phyloP scores from a whole-genome alignment of 2,888 invertebrate genomes.

The Autographa gamma region DNA sequence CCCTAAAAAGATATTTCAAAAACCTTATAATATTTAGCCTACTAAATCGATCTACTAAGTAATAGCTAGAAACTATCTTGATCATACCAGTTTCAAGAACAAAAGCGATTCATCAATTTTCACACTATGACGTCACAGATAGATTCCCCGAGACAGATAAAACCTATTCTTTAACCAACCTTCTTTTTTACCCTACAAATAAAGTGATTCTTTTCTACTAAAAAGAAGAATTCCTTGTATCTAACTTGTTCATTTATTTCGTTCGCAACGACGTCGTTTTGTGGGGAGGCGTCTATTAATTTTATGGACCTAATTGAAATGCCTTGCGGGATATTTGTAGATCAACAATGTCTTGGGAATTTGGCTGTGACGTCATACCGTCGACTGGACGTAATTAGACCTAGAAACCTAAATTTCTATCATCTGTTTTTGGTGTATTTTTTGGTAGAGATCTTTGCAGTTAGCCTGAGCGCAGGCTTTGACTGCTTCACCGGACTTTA shows the following conservation, averaged over 20 bases:
- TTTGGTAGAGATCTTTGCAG: no score
- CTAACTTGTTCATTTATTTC: constrained; percentile 29
- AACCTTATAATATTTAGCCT: no score
- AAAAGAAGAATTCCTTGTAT: constrained; percentile 23
- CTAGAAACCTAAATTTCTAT: constrained; percentile 30
- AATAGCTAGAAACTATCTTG: no score
- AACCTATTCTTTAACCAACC: no score
- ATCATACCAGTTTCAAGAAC: no score
- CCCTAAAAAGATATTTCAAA: no score
- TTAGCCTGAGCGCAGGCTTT: no score
- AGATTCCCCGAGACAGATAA: no score
- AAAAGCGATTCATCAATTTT: no score
- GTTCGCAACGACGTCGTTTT: constrained; percentile 22
- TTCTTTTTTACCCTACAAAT: not conserved
- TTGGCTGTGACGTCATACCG: constrained; percentile 16
- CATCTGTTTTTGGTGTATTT: constrained; percentile 4
- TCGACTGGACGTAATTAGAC: constrained; percentile 7
- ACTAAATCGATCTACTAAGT: no score
- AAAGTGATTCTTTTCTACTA: constrained; percentile 9
- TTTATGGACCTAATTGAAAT: constrained; percentile 34
- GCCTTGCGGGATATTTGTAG: constrained; percentile 20
- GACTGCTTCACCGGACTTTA: no score
- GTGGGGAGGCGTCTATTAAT: constrained; percentile 26
- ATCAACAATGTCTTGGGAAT: constrained; percentile 29
- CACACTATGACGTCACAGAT: no score